Percentiles rank a stretch among this genome's conserved stretches.
Conservation (phyloP, 2,113 vertebrate species). For the Odontophorus gujanensis region DNA sequence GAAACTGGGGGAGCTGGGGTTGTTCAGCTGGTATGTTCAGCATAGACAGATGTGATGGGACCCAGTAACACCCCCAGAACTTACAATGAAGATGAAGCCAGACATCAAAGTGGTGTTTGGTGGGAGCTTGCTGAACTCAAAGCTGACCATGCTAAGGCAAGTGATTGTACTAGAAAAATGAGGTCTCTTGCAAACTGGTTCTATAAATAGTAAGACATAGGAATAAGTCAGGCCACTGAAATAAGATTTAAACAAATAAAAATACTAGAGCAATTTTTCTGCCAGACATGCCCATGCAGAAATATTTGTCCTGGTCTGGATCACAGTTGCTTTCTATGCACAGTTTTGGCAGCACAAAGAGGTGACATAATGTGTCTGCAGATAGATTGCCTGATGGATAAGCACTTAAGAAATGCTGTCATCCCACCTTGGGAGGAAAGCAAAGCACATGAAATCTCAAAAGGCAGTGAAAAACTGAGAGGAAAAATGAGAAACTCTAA, state of each 20-base stretch:
- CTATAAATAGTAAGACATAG: not conserved
- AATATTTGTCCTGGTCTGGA: not conserved
- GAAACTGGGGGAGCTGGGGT: not conserved
- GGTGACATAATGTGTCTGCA: not conserved
- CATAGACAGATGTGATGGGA: not conserved
- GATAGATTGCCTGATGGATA: not conserved
- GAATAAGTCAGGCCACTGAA: not conserved
- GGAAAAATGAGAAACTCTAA: not conserved
- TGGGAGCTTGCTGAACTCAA: not conserved
- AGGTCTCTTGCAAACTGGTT: not conserved
- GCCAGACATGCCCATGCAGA: not conserved
- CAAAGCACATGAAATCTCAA: not conserved
- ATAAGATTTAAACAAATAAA: not conserved
- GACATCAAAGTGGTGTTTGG: not conserved
- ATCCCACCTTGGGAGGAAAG: not conserved
- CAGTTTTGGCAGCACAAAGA: not conserved
- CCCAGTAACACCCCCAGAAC: accelerated
- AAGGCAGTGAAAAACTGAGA: not conserved
- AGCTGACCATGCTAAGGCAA: not conserved
- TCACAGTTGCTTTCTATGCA: not conserved
- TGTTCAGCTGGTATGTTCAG: not conserved
- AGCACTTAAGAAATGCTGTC: not conserved
- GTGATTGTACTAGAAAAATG: not conserved
- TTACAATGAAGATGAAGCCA: not conserved
- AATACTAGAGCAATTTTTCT: not conserved